These are phyloP conservation scores for Listrodromus nycthemerus DNA, from an alignment of 2,888 invertebrate species.

Conservation along the genomic window DNA sequence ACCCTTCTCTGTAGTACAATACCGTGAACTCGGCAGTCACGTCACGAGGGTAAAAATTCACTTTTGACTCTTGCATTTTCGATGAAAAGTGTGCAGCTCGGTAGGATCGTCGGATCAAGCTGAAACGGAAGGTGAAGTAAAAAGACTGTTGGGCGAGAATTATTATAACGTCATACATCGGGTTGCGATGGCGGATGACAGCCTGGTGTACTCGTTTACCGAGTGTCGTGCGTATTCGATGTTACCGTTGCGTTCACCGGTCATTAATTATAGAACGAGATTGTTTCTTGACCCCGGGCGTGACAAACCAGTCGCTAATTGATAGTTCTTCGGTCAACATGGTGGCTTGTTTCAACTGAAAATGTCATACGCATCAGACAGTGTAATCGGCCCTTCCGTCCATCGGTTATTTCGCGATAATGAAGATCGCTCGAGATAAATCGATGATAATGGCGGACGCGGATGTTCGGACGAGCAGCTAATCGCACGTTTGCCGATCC, in stretches of 20 bases:
- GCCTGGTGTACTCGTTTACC: conserved; percentile 15
- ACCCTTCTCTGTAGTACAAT: too few relatives aligned
- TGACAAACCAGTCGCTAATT: conserved; percentile 21
- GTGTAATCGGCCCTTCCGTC: not conserved
- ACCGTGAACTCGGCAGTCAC: too few relatives aligned
- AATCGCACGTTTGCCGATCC: not conserved
- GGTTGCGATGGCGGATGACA: conserved; percentile 36
- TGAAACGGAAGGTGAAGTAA: conserved; percentile 12
- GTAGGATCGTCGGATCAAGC: not conserved
- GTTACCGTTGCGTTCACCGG: conserved; percentile 39
- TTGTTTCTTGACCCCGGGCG: conserved; percentile 34
- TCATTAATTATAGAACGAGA: conserved; percentile 51
- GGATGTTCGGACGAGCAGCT: not conserved
- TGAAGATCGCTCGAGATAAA: conserved; percentile 15
- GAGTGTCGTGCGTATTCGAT: conserved; percentile 22
- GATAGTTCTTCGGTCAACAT: conserved; percentile 45
- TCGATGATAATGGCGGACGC: not conserved
- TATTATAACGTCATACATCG: conserved; percentile 11
- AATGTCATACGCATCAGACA: not conserved
- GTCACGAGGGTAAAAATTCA: not conserved
- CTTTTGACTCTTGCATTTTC: not conserved
- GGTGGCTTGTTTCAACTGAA: conserved; percentile 14
- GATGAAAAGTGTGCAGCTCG: not conserved
- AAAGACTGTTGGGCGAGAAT: not conserved
- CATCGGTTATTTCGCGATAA: conserved; percentile 7